Evolutionary conservation across 2,113 vertebrate genomes (phyloP).

Genomic region (Mustela lutreola): DNA sequence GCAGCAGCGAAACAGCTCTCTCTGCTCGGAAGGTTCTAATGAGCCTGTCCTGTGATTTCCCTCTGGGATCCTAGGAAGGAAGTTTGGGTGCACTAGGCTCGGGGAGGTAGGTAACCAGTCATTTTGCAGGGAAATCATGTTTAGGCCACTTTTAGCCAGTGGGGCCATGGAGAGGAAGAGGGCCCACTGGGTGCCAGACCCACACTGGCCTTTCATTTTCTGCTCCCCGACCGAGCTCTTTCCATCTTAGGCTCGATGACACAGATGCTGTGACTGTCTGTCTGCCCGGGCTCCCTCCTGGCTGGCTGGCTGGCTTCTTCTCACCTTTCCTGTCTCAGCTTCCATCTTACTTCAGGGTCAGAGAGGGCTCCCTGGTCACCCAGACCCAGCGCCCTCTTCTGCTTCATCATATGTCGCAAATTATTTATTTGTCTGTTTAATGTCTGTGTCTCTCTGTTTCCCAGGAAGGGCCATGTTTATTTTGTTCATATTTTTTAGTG

Average conservation of each 20-base stretch:
- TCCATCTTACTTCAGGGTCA: not conserved
- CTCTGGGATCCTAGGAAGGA: not conserved
- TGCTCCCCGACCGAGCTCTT: not conserved
- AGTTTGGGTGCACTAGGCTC: not conserved
- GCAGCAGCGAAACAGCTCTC: not conserved
- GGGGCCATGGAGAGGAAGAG: not conserved
- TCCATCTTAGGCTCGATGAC: not conserved
- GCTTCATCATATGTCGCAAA: not conserved
- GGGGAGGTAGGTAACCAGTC: not conserved
- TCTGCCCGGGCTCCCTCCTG: not conserved
- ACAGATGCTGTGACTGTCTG: not conserved
- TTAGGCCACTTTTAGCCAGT: not conserved
- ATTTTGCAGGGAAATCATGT: not conserved
- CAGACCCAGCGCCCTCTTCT: not conserved
- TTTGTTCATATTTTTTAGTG: slow-evolving; percentile 58
- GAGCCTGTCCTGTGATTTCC: not conserved
- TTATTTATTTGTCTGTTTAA: not conserved
- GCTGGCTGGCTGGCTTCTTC: not conserved
- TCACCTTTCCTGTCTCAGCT: not conserved
- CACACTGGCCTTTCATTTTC: not conserved
- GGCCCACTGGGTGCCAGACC: not conserved
- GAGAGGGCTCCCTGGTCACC: not conserved
- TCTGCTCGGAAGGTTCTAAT: not conserved
- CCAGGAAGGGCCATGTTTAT: not conserved
- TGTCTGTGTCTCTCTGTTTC: slow-evolving; percentile 14